These are phyloP conservation scores for Pelobates fuscus DNA, from an alignment of 2,113 vertebrate species.

Conservation along the genomic window DNA sequence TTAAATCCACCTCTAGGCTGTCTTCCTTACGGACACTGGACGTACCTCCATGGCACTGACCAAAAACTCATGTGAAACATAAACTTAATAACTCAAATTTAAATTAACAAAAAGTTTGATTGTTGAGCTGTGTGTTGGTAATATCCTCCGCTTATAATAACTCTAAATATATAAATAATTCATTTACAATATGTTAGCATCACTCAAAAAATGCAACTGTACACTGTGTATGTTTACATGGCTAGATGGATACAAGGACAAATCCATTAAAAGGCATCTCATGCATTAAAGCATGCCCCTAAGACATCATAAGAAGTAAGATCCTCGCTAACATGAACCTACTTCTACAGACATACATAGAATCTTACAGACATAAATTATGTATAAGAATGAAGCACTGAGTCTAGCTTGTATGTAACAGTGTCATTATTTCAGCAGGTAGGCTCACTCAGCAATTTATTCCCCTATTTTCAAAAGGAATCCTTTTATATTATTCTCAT, in stretches of 20 bases:
- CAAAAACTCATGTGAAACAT: too few relatives aligned
- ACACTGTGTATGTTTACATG: neutral
- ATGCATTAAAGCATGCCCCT: constrained; percentile 18
- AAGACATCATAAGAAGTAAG: constrained; percentile 15
- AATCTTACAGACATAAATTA: constrained; percentile 27
- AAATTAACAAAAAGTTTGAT: too few relatives aligned
- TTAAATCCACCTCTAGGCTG: too few relatives aligned
- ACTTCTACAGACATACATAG: constrained; percentile 17
- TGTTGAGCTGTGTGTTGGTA: too few relatives aligned
- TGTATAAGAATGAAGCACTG: constrained; percentile 27
- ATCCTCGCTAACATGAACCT: constrained; percentile 14
- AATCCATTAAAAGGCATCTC: constrained; percentile 7
- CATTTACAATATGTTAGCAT: neutral
- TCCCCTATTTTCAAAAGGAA: constrained; percentile 5
- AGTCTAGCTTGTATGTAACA: constrained; percentile 20
- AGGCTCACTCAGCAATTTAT: constrained; percentile 22
- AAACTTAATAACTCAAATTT: too few relatives aligned
- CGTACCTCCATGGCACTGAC: too few relatives aligned
- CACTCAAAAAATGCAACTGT: neutral
- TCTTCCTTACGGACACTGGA: too few relatives aligned
- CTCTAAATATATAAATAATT: too few relatives aligned
- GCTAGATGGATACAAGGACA: neutral
- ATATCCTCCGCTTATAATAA: too few relatives aligned
- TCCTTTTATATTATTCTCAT: constrained; percentile 25
- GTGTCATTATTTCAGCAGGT: constrained; percentile 26